Base-by-base conservation (phyloP, 2,888 invertebrate species). In the Ornithoptera priamus region DNA sequence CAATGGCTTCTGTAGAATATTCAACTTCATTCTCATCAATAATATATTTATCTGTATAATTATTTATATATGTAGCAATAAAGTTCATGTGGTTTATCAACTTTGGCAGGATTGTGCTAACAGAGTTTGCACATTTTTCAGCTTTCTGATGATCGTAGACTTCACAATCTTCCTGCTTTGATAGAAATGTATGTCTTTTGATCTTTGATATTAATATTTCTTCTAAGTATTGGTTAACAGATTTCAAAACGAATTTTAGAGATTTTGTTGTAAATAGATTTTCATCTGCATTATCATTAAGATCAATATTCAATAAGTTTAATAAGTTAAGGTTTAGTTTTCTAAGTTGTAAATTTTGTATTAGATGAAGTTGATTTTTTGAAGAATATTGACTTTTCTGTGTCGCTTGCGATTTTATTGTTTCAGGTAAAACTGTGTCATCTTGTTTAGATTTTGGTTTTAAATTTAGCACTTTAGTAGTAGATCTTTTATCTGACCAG, bases 161-260 rank as follows among this genome's bases (percentile, higher is more conserved):
- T 42, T 73, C 73, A 66, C 72, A 64, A 71, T 72, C 75, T 65
- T 87, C 83, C 75, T 81, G 81, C 75, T 89, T 91, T 7, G 82
- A 77, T 1, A 91, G 77, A 80, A 89, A 89, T 30, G 88, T 86
- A 53, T 83, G 85, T 72, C 76, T 85, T 78, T 90, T 92, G 59
- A 90, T 85, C 77, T 86, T 90, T 22, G 90, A 85, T 68, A 90
- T 76, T 65, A 92, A 75, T 62, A 84, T 76, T 69, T 75, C 82
- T 67, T 88, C 86, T 57, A 92, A 71, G 70, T 83, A 85, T 62
- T 71, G 74, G 73, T 86, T 90, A 1, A 85, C 72, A 76, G 82
- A 83, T 74, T 82, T 86, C 36, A 91, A 75, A 72, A 92, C 69
- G 71, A 86, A 92, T 20, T 79, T 83, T 24, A 91, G 81, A 20